A percentile compares a stretch with the other conserved stretches of the same genome.
These are phyloP conservation scores for Archilochus colubris DNA, from an alignment of 2,113 vertebrate species.

Conservation along the genomic window DNA sequence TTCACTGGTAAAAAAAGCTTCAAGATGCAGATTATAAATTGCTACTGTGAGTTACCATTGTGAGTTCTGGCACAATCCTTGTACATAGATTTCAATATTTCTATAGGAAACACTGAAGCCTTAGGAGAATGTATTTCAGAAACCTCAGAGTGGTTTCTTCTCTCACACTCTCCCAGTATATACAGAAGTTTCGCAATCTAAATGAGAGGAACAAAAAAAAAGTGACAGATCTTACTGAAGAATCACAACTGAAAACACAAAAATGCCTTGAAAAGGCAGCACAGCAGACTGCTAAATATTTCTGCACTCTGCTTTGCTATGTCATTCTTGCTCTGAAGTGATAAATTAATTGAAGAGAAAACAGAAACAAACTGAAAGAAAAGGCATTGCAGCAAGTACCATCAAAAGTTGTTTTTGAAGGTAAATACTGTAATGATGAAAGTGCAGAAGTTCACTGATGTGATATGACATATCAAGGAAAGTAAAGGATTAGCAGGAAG, in stretches of 20 bases:
- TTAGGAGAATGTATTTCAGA: not conserved
- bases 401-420: not conserved
- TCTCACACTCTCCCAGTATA: not conserved
- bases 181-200: not conserved
- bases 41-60: not conserved
- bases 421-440: not conserved
- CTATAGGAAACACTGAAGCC: not conserved
- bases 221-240: not conserved
- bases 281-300: not conserved
- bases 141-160: not conserved
- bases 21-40: not conserved
- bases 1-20: not conserved
- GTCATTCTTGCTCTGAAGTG: not conserved
- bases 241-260: not conserved
- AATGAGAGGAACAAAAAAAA: not conserved
- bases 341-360: not conserved
- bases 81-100: not conserved
- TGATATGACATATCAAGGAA: not conserved
- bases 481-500: not conserved
- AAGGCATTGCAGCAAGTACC: not conserved
- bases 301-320: not conserved
- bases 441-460: not conserved
- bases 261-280: not conserved
- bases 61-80: not conserved
- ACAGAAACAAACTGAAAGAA: not conserved